Evolutionary conservation across 2,113 vertebrate species (phyloP).

Genomic region (Ploceus nigricollis): DNA sequence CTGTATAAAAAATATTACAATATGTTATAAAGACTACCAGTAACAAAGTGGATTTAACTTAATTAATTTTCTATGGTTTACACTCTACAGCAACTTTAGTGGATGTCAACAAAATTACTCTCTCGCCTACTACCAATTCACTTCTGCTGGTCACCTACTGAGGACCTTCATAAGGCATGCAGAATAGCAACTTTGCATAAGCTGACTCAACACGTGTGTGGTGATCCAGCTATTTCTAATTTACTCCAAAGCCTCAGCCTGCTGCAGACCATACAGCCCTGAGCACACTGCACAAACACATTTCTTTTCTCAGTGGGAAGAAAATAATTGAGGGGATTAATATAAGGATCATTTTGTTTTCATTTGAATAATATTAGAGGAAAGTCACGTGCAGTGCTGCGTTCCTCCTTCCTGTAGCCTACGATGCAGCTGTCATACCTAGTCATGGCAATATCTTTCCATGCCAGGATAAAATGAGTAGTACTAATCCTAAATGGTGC

Average conservation of each 20-base stretch:
- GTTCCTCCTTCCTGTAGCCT: constrained; percentile 2
- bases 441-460: not conserved
- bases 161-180: not conserved
- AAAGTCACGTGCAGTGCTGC: not conserved
- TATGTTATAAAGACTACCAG: not conserved
- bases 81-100: not conserved
- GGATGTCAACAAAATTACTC: not conserved
- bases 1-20: not conserved
- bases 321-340: not conserved
- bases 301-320: not conserved
- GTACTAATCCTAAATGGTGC: constrained; percentile 8
- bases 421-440: constrained; percentile 39
- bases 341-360: not conserved
- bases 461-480: constrained; percentile 23
- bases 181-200: not conserved
- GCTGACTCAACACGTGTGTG: not conserved
- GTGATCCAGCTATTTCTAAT: not conserved
- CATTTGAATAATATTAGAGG: not conserved
- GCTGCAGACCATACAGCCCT: not conserved
- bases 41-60: not conserved
- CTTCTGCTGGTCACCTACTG: not conserved
- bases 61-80: not conserved
- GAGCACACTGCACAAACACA: not conserved
- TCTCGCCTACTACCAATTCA: not conserved
- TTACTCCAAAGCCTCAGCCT: not conserved